Evolutionary conservation across 2,797 vertebrate genomes (phyloP).

Genomic region (Arctocebus calabarensis): DNA sequence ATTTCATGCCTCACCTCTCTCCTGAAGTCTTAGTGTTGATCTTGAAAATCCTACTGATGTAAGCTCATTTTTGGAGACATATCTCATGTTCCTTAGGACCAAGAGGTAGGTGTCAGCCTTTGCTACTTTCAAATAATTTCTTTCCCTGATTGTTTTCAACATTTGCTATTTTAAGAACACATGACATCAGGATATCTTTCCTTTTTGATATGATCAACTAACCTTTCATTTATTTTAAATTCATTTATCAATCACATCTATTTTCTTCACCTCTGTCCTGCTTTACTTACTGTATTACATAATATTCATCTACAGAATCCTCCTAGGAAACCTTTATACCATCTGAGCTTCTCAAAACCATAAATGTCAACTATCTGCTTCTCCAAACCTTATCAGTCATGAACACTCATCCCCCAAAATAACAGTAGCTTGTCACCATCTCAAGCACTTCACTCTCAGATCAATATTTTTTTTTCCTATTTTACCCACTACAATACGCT

Average conservation of each 20-base stretch:
- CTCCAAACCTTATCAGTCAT: not conserved
- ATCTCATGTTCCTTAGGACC: not conserved
- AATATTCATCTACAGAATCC: not conserved
- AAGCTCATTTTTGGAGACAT: not conserved
- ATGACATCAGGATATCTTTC: not conserved
- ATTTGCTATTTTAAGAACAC: not conserved
- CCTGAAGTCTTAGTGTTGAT: not conserved
- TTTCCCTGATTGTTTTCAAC: not conserved
- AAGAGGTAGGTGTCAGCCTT: not conserved
- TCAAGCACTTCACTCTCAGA: not conserved
- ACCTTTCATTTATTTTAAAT: not conserved
- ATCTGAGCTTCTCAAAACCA: not conserved
- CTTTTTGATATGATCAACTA: not conserved
- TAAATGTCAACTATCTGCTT: not conserved
- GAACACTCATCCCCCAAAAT: not conserved
- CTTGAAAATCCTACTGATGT: not conserved
- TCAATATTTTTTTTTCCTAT: not conserved
- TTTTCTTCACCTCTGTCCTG: not conserved
- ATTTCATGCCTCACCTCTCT: not conserved
- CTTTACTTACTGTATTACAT: not conserved
- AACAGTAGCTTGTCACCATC: not conserved
- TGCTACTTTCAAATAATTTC: not conserved
- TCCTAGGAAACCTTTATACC: not conserved
- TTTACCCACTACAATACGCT: not conserved
- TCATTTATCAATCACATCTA: not conserved